These are phyloP conservation scores for Ellobius talpinus DNA, from an alignment of 2,113 vertebrate genomes.

Conservation along the genomic window DNA sequence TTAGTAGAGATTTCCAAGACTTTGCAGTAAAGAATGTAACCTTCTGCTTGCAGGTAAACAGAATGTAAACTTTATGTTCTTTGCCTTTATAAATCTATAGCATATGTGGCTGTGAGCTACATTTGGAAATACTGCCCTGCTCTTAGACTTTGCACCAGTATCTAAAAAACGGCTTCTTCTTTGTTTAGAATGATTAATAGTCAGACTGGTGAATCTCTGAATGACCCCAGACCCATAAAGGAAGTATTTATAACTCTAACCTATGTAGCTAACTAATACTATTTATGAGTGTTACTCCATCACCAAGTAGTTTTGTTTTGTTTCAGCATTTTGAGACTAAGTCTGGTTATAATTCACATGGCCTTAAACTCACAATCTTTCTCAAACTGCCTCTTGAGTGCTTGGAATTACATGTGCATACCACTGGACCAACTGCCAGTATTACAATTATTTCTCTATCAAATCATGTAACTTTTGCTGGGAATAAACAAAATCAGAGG, in stretches of 20 bases:
- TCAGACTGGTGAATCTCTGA: background rate
- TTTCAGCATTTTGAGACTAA: background rate
- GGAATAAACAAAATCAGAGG: slow-evolving; percentile 14
- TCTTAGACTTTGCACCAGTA: background rate
- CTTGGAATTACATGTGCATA: background rate
- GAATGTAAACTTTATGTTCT: background rate
- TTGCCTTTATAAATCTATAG: background rate
- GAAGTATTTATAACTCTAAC: background rate
- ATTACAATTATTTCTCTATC: background rate
- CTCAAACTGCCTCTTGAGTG: background rate
- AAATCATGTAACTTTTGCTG: background rate
- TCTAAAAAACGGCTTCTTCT: background rate
- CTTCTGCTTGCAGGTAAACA: background rate
- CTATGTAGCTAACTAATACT: background rate
- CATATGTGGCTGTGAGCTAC: background rate
- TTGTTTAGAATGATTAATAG: background rate
- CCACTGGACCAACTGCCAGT: background rate
- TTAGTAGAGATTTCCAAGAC: background rate
- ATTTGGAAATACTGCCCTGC: background rate
- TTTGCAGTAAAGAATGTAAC: background rate
- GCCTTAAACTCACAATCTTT: background rate
- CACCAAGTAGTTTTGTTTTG: background rate
- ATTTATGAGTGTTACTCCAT: background rate
- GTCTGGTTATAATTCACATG: background rate
- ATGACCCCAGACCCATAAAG: background rate